Evolutionary conservation across 2,888 invertebrate genomes (phyloP).

Genomic region (Dilophus febrilis): DNA sequence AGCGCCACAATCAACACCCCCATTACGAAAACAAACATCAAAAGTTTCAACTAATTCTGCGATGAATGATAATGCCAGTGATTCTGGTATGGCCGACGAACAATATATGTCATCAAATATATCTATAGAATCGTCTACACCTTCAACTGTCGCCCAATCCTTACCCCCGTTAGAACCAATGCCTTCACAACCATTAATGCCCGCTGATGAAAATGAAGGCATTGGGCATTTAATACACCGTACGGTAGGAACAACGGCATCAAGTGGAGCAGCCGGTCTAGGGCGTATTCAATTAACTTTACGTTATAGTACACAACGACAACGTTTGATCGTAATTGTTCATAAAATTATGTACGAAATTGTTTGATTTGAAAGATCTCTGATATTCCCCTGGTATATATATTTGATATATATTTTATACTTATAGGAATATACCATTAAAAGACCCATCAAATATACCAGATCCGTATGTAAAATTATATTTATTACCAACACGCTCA

Average conservation of each 20-base stretch:
- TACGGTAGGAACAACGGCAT: constrained; percentile 39
- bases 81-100: constrained; percentile 5
- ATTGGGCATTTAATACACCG: constrained; percentile 38
- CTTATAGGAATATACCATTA: constrained; percentile 57
- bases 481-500: constrained; percentile 65
- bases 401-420: no score
- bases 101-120: neutral
- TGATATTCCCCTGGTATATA: no score
- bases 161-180: constrained; percentile 9
- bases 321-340: constrained; percentile 65
- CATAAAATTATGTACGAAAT: constrained; percentile 74
- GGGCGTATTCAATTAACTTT: constrained; percentile 73
- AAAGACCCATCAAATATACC: constrained; percentile 71
- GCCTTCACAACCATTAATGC: constrained; percentile 14
- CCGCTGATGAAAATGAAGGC: constrained; percentile 4
- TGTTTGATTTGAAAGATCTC: no score
- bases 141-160: neutral
- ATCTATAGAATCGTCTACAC: neutral
- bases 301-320: constrained; percentile 67
- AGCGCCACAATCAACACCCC: neutral
- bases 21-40: neutral
- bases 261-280: constrained; percentile 55
- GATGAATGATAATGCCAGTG: neutral
- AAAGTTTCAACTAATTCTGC: neutral
- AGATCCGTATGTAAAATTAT: constrained; percentile 79